Conservation (phyloP, 2,888 invertebrate genomes). For the Meteorus cinctellus region DNA sequence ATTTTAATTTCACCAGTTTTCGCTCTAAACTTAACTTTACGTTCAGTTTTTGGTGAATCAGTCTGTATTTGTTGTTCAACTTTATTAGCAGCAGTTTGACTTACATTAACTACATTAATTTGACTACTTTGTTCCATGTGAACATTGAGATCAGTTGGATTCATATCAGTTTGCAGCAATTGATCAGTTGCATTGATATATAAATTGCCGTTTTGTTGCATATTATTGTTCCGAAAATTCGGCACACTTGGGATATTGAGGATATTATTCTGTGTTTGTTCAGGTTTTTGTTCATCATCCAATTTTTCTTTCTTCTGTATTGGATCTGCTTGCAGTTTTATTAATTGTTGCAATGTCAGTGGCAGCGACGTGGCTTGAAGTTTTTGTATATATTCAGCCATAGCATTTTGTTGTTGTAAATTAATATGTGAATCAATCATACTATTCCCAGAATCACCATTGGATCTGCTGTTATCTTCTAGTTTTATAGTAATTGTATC, state of each 20-base stretch:
- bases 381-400: slow-evolving; percentile 72
- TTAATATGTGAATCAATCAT: slow-evolving; percentile 59
- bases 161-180: slow-evolving; percentile 62
- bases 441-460: slow-evolving; percentile 32
- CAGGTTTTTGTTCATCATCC: slow-evolving; percentile 60
- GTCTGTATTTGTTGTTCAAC: slow-evolving; percentile 64
- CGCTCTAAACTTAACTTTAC: slow-evolving; percentile 71
- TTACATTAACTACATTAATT: slow-evolving; percentile 3
- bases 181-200: slow-evolving; percentile 62
- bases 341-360: slow-evolving; percentile 68
- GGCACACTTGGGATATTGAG: slow-evolving; percentile 71
- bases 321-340: slow-evolving; percentile 68
- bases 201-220: slow-evolving; percentile 61
- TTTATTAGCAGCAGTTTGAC: slow-evolving; percentile 49
- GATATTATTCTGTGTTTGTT: slow-evolving; percentile 67
- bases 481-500: slow-evolving; percentile 53
- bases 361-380: slow-evolving; percentile 68
- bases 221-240: slow-evolving; percentile 61
- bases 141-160: slow-evolving; percentile 66
- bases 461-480: slow-evolving; percentile 53
- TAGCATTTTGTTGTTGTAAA: slow-evolving; percentile 66
- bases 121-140: slow-evolving; percentile 58
- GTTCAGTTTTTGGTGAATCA: slow-evolving; percentile 64
- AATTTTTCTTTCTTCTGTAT: slow-evolving; percentile 62
- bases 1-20: slow-evolving; percentile 72